phyloP scores from a whole-genome alignment of 2,797 vertebrate species.

The Sebastes reedi region DNA sequence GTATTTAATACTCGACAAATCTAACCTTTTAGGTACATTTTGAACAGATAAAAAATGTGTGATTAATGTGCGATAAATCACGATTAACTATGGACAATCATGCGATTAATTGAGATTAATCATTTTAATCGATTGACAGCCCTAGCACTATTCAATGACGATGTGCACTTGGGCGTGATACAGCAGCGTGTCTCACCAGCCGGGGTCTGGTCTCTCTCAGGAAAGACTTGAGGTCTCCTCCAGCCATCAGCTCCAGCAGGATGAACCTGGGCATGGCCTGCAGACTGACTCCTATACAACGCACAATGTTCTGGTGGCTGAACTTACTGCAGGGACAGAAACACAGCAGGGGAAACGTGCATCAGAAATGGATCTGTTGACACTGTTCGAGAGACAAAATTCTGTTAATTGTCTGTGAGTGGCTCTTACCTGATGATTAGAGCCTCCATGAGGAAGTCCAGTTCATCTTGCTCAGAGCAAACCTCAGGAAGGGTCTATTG shows the following conservation, averaged over 20 bases:
- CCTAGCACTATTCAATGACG: neutral
- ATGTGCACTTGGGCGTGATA: neutral
- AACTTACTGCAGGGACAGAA: conserved; percentile 88
- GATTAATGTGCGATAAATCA: too few relatives aligned
- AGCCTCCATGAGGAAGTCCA: conserved; percentile 99
- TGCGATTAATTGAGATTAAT: too few relatives aligned
- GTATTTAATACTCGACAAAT: too few relatives aligned
- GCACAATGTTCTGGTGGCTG: conserved; percentile 98
- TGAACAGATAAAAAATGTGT: too few relatives aligned
- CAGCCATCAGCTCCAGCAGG: conserved; percentile 96
- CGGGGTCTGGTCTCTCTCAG: conserved; percentile 94
- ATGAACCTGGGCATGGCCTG: conserved; percentile 97
- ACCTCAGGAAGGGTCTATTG: conserved; percentile 95
- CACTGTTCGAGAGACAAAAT: neutral
- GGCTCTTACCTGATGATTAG: conserved; percentile 93
- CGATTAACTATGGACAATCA: too few relatives aligned
- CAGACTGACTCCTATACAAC: conserved; percentile 95
- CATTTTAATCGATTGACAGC: too few relatives aligned
- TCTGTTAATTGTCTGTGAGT: neutral
- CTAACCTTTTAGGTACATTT: too few relatives aligned
- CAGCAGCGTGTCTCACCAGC: conserved; percentile 84
- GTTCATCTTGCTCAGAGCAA: conserved; percentile 97
- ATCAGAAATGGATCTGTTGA: neutral
- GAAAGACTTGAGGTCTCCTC: conserved; percentile 97
- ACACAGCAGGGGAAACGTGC: conserved; percentile 10